These are phyloP conservation scores for Tricholauxania praeusta DNA, from an alignment of 2,888 invertebrate species.

Conservation along the genomic window DNA sequence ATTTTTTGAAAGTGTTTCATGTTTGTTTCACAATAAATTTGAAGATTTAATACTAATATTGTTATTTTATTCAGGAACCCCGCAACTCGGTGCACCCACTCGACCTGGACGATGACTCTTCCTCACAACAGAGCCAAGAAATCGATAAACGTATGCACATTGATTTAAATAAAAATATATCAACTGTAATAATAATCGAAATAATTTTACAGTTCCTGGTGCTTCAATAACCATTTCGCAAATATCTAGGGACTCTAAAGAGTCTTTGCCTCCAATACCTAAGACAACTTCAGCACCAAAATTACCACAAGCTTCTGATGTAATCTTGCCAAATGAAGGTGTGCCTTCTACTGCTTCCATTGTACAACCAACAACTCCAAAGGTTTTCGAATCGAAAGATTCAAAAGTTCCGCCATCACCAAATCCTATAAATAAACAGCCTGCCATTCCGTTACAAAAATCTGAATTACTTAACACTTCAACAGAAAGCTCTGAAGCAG, in stretches of 20 bases:
- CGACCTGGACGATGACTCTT: slow-evolving; percentile 93
- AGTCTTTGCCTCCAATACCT: slow-evolving; percentile 40
- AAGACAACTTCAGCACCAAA: slow-evolving; percentile 32
- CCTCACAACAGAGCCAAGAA: slow-evolving; percentile 85
- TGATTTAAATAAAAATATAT: background rate
- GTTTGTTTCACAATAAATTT: too few species aligned
- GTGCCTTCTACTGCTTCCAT: background rate
- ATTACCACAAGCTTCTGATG: slow-evolving; percentile 31
- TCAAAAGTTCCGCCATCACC: slow-evolving; percentile 44
- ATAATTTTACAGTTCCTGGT: slow-evolving; percentile 62
- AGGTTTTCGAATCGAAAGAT: slow-evolving; percentile 32
- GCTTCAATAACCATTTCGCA: slow-evolving; percentile 63
- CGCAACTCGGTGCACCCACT: slow-evolving; percentile 90
- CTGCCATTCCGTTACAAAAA: slow-evolving; percentile 30
- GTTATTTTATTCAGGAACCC: slow-evolving; percentile 76
- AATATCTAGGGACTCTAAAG: slow-evolving; percentile 65
- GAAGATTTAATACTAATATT: too few species aligned
- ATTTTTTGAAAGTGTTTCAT: too few species aligned
- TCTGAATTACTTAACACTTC: slow-evolving; percentile 35
- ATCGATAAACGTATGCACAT: slow-evolving; percentile 75
- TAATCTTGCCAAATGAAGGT: slow-evolving; percentile 7
- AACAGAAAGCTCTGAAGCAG: slow-evolving; percentile 53
- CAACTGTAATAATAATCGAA: background rate
- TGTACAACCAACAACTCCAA: slow-evolving; percentile 15
- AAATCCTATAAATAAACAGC: slow-evolving; percentile 28